phyloP scores from a whole-genome alignment of 2,888 invertebrate species.

The Protophormia terraenovae region DNA sequence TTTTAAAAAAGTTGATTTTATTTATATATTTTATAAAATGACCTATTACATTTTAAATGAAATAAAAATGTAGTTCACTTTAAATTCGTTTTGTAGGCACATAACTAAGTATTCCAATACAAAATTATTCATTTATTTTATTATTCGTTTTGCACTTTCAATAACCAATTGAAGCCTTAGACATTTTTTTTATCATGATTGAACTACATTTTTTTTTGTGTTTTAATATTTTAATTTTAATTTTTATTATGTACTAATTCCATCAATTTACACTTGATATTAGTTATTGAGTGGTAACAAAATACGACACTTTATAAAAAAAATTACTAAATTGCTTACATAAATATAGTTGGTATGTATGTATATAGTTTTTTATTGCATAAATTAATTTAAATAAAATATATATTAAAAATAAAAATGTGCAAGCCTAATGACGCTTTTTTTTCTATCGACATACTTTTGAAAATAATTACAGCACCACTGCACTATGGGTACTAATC shows the following conservation, averaged over 20 bases:
- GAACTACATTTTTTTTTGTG: constrained; percentile 24
- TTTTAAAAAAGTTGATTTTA: no score
- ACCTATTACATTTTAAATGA: no score
- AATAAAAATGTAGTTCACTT: no score
- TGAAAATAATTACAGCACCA: constrained; percentile 8
- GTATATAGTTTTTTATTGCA: constrained; percentile 32
- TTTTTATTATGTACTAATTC: constrained; percentile 59
- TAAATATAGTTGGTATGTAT: neutral
- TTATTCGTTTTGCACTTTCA: constrained; percentile 2
- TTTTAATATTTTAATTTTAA: constrained; percentile 31
- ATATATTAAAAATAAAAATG: neutral
- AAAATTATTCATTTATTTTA: neutral
- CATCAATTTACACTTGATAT: constrained; percentile 51
- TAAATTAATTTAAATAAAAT: constrained; percentile 38
- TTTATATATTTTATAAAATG: no score
- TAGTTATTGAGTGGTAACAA: constrained; percentile 50
- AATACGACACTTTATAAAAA: constrained; percentile 27
- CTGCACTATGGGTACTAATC: neutral
- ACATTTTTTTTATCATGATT: constrained; percentile 42
- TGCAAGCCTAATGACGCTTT: constrained; percentile 9
- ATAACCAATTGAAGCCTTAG: constrained; percentile 32
- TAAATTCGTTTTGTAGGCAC: neutral
- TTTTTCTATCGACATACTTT: neutral
- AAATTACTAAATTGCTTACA: neutral
- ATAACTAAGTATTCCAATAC: neutral